Evolutionary conservation across 30 jellyfish, hydroid and myxozoan genomes (phyloP).

Genomic region (Sanderia malayensis): DNA sequence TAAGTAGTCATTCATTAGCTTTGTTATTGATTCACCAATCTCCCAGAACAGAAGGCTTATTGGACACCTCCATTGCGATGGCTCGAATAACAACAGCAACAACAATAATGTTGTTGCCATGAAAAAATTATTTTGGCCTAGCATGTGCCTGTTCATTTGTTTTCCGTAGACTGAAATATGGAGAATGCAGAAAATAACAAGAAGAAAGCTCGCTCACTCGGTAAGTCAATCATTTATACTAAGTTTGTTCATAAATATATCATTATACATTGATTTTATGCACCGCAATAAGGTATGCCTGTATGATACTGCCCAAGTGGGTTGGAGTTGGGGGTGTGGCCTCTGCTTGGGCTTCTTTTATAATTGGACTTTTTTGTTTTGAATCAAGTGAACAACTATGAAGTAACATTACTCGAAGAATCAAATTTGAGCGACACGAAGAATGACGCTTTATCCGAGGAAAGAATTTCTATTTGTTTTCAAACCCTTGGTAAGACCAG

Average conservation of each 20-base stretch:
- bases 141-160: background rate
- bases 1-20: no score
- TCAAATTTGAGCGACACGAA: background rate
- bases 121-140: background rate
- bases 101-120: background rate
- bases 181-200: background rate
- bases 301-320: no score
- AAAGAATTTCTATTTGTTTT: conserved; percentile 40
- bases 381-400: conserved; percentile 33
- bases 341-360: no score
- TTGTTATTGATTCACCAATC: no score
- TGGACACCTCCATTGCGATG: background rate
- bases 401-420: conserved; percentile 40
- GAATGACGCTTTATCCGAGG: conserved; percentile 5
- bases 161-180: background rate
- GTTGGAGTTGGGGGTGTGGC: no score
- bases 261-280: no score
- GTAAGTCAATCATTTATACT: no score
- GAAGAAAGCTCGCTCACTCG: background rate
- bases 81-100: background rate
- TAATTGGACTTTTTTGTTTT: no score
- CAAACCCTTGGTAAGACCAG: conserved; percentile 49
- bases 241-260: no score
- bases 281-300: no score
- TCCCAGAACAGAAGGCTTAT: no score